Conservation (phyloP, 2,113 vertebrate genomes). For the Cnemophilus loriae region DNA sequence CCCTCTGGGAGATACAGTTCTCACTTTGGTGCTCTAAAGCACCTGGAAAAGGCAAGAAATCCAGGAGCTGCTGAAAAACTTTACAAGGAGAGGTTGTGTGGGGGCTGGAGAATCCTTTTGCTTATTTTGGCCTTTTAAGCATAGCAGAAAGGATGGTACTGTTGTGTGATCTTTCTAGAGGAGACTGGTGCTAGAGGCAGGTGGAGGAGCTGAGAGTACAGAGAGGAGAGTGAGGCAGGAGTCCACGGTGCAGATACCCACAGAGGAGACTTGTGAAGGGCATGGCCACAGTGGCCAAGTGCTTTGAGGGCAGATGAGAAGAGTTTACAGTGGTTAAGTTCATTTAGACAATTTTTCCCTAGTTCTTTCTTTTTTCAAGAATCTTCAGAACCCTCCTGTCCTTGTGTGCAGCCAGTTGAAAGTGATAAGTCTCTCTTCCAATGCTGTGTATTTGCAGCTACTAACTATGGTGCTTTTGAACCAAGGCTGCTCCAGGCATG, state of each 20-base stretch:
- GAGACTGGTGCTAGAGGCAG: background rate
- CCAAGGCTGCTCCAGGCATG: background rate
- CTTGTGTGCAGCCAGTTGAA: background rate
- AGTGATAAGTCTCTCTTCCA: background rate
- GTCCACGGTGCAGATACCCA: background rate
- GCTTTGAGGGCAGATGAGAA: background rate
- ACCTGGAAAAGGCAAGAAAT: background rate
- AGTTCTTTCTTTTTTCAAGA: background rate
- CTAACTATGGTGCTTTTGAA: background rate
- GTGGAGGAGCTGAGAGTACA: background rate
- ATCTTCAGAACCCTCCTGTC: background rate
- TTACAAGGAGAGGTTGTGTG: rapidly evolving
- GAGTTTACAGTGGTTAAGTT: background rate
- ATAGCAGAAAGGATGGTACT: background rate
- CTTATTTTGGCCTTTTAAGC: background rate
- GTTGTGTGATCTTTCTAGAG: background rate
- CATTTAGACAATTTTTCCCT: background rate
- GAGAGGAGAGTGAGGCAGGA: background rate
- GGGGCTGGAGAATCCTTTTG: background rate
- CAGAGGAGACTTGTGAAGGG: background rate
- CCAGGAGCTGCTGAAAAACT: background rate
- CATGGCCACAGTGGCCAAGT: background rate
- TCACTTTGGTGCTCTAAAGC: background rate
- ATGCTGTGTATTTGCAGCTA: background rate
- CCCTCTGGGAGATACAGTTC: background rate